A percentile compares a stretch with the other conserved stretches of the same genome.
These are phyloP conservation scores for Scaptomyza montana DNA, from an alignment of 1,140 invertebrate species.

Conservation along the genomic window DNA sequence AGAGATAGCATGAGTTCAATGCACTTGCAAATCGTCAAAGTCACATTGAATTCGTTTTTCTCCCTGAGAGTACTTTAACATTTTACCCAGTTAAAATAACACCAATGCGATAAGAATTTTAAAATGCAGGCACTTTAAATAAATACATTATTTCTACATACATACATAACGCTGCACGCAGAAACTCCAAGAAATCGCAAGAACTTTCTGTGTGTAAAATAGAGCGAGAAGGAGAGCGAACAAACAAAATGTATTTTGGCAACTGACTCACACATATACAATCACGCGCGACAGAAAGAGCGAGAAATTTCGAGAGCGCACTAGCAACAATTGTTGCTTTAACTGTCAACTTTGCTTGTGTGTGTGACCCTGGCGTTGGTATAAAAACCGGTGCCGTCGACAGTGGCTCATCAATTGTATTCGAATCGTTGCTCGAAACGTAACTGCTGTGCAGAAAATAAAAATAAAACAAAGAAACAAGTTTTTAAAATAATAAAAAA, in stretches of 20 bases:
- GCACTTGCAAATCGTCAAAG: slow-evolving; percentile 45
- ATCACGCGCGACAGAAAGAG: slow-evolving; percentile 51
- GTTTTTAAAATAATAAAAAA: slow-evolving; percentile 14
- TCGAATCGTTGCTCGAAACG: slow-evolving; percentile 12
- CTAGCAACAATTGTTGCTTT: slow-evolving; percentile 24
- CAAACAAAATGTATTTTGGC: slow-evolving; percentile 24
- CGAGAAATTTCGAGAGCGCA: slow-evolving; percentile 48
- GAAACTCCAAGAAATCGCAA: slow-evolving; percentile 57
- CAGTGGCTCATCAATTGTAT: slow-evolving; percentile 25
- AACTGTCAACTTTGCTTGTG: slow-evolving; percentile 20
- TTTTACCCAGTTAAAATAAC: slow-evolving; percentile 18
- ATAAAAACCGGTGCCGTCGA: slow-evolving; percentile 48
- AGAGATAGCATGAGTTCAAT: slow-evolving; percentile 59
- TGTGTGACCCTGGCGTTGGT: slow-evolving; percentile 50
- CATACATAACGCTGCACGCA: slow-evolving; percentile 17
- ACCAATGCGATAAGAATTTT: slow-evolving; percentile 32
- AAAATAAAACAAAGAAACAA: slow-evolving; percentile 5
- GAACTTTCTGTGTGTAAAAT: slow-evolving; percentile 37
- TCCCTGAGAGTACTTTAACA: slow-evolving; percentile 18
- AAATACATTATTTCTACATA: slow-evolving; percentile 14
- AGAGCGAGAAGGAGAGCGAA: slow-evolving; percentile 8
- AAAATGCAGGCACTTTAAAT: slow-evolving; percentile 41
- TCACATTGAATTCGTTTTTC: slow-evolving; percentile 18
- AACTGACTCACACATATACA: slow-evolving; percentile 20
- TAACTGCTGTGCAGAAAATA: slow-evolving; percentile 13